Evolutionary conservation across 2,113 vertebrate genomes (phyloP).

Genomic region (Synodontis membranacea): DNA sequence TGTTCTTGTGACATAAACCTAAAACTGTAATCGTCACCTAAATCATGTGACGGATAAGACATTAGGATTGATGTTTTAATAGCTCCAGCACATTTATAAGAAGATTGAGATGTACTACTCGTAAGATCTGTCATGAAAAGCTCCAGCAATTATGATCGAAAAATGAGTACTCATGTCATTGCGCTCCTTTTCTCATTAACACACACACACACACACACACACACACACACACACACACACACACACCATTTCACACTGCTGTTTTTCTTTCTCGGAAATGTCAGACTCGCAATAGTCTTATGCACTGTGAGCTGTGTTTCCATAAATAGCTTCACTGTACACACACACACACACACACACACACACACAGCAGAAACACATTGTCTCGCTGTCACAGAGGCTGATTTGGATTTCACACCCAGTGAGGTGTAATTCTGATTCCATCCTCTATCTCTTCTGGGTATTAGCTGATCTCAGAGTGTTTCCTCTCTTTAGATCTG

Average conservation of each 20-base stretch:
- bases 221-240: conserved; percentile 18
- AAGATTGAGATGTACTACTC: not conserved
- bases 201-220: conserved; percentile 13
- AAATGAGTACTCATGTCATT: conserved; percentile 1
- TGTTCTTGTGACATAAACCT: not conserved
- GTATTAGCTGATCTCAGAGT: conserved; percentile 16
- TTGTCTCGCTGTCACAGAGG: conserved; percentile 34
- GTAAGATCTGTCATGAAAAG: not conserved
- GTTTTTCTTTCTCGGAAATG: conserved; percentile 24
- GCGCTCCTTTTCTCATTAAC: not conserved
- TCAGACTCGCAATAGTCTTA: conserved; percentile 29
- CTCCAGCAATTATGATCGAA: not conserved
- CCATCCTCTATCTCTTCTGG: conserved; percentile 25
- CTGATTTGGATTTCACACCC: conserved; percentile 55
- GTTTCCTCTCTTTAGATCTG: not conserved
- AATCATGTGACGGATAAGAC: not conserved
- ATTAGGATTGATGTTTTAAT: not conserved
- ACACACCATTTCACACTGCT: conserved; percentile 4
- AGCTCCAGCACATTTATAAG: not conserved
- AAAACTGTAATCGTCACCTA: not conserved
- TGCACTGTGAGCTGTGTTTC: conserved; percentile 22
- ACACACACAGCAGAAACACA: conserved; percentile 15
- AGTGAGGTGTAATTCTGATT: conserved; percentile 28
- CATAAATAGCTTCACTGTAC: conserved; percentile 43
- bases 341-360: conserved; percentile 34